Evolutionary conservation across 2,113 vertebrate species (phyloP), one percentile per base, ranked within the genome.

Genomic region (Brachyistius frenatus): DNA sequence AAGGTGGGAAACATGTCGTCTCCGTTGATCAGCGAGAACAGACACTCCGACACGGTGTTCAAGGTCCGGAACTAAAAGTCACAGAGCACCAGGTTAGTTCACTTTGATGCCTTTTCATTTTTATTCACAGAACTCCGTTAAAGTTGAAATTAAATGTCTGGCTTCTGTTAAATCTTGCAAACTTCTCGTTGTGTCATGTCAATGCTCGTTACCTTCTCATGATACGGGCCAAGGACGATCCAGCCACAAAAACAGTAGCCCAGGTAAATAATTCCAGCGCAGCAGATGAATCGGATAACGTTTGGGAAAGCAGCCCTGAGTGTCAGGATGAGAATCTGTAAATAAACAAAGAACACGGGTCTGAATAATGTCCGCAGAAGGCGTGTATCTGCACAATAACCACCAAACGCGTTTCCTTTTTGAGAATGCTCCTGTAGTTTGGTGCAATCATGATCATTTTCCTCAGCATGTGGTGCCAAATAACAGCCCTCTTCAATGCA

Each of bases 1-100:
- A 99, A 99, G 9, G 97, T 99, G 79, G 95, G 92, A 76, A 96
- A 99, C 96, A 99, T 98, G 76, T 99, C 97, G 2, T 99, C 98
- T 85, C 97, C 98, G 56, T 99, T 99, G 89, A 99, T 96, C 81
- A 99, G 62, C 0, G 97, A 98, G 86, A 99, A 99, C 70, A 99
- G 95, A 81, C 97, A 98, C 91, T 99, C 98, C 0, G 96, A 97
- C 76, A 97, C 98, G 1, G 90, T 93, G 89, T 97, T 98, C 81
- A 99, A 92, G 36, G 96, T 96, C 36, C 96, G 96, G 83, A 99
- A 99, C 98, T 99, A 55, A 75, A 46, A 11, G 75, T 23, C 23
- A 66, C 39, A 76, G 60, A 30, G 8, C 7, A 52, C 8, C 13
- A 0, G 16, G 41, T 44, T 13, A 44, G 41, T 44, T 44, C 41